Evolutionary conservation across 37 sponge, comb jelly and placozoan species (phyloP).

Genomic region (Hormiphora californensis): DNA sequence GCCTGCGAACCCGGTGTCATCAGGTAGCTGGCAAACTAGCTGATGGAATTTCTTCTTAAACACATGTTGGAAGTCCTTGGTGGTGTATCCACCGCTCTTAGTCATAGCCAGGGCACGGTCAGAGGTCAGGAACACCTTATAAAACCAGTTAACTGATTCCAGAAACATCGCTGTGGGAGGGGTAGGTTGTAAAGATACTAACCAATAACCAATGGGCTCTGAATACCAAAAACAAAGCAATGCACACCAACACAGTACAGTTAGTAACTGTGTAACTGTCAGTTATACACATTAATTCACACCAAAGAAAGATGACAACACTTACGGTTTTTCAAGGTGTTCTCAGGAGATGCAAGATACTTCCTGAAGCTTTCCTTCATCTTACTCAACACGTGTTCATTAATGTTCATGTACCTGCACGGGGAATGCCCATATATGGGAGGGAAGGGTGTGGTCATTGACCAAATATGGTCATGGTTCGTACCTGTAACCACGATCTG

Average conservation of each 20-base stretch:
- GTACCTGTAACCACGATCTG: constrained; percentile 28
- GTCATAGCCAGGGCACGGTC: constrained; percentile 1
- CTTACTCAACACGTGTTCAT: background rate
- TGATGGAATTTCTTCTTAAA: constrained; percentile 29
- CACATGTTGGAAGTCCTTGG: constrained; percentile 22
- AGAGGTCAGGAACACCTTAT: background rate
- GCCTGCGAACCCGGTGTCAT: background rate
- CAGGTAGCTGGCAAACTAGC: constrained; percentile 6
- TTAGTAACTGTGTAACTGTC: no score
- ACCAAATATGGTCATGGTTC: no score
- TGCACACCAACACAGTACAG: no score
- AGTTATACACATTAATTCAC: no score
- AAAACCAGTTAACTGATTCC: constrained; percentile 11
- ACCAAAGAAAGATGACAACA: no score
- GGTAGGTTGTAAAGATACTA: background rate
- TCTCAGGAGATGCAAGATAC: background rate
- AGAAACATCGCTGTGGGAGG: constrained; percentile 28
- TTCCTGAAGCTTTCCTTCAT: background rate
- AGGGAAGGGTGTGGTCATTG: background rate
- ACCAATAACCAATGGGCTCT: background rate
- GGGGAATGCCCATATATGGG: no score
- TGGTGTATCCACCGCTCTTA: constrained; percentile 35
- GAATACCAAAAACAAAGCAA: background rate
- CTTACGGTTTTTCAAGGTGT: background rate
- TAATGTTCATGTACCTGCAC: constrained; percentile 41